Base-by-base conservation (phyloP, 1,140 invertebrate genomes). In the Drosophila arizonae region DNA sequence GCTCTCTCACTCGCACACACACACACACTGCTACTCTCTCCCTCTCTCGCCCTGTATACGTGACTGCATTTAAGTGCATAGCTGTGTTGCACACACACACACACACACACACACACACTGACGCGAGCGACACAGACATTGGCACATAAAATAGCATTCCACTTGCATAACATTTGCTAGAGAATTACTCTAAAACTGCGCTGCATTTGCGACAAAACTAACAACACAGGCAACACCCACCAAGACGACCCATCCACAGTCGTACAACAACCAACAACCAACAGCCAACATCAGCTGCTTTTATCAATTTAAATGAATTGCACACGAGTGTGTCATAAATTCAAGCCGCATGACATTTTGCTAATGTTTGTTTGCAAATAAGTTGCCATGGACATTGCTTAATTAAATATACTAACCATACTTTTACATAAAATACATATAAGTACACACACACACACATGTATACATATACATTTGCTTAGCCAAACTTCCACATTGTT, bases 271-370 rank as follows among this genome's bases (percentile, higher is more conserved):
- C 21, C 21, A 21, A 21, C 21, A 21, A 2, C 28, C 28, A 28
- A 28, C 28, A 30, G 30, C 11, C 26, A 17, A 13, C 17, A 72
- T 17, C 70, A 61, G 57, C 64, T 68, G 55, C 56, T 64, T 80
- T 90, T 87, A 90, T 90, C 87, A 90, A 90, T 90, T 90, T 87
- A 79, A 84, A 87, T 81, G 75, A 84, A 90, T 90, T 87, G 82
- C 65, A 79, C 87, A 76, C 87, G 75, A 90, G 87, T 78, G 87
- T 76, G 77, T 74, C 81, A 90, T 90, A 90, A 90, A 90, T 90
- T 90, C 64, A 70, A 66, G 77, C 67, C 66, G 64, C 74, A 77
- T 79, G 82, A 81, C 84, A 88, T 80, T 87, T 39, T 77, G 66
- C 77, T 79, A 87, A 87, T 87, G 77, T 87, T 68, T 66, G 69